Evolutionary conservation across 2,888 invertebrate species (phyloP).

Genomic region (Acronicta psi): DNA sequence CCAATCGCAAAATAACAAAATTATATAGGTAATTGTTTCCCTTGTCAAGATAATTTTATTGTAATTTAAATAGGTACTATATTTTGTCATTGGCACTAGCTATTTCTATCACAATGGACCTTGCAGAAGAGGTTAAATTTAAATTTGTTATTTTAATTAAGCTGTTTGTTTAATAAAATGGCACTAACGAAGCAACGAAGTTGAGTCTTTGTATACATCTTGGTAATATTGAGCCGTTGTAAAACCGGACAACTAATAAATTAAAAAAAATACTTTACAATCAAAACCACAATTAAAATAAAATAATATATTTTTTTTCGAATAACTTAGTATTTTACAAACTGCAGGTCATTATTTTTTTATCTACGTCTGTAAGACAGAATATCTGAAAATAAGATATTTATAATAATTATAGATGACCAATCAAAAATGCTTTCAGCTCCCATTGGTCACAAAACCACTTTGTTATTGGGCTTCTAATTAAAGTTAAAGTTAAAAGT

Average conservation of each 20-base stretch:
- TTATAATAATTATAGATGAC: background rate
- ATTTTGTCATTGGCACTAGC: constrained; percentile 80
- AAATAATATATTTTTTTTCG: no score
- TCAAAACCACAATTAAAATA: no score
- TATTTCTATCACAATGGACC: constrained; percentile 83
- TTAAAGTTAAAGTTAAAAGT: constrained; percentile 7
- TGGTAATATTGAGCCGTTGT: constrained; percentile 22
- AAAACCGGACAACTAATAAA: constrained; percentile 10
- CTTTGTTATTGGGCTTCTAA: constrained; percentile 13
- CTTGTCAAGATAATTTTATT: no score
- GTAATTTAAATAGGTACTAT: constrained; percentile 46
- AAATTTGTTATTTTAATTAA: constrained; percentile 48
- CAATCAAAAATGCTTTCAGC: constrained; percentile 33
- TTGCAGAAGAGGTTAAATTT: constrained; percentile 66
- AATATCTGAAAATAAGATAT: background rate
- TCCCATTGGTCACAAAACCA: constrained; percentile 31
- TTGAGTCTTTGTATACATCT: constrained; percentile 21
- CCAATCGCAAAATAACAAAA: constrained; percentile 47
- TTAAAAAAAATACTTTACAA: background rate
- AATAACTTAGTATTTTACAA: no score
- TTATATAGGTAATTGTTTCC: no score
- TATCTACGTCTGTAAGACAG: no score
- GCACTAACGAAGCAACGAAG: constrained; percentile 44
- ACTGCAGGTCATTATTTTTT: no score
- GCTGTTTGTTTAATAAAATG: constrained; percentile 41